A percentile compares a stretch with the other conserved stretches of the same genome.
phyloP scores from a whole-genome alignment of 2,113 vertebrate species.

The Sander lucioperca region DNA sequence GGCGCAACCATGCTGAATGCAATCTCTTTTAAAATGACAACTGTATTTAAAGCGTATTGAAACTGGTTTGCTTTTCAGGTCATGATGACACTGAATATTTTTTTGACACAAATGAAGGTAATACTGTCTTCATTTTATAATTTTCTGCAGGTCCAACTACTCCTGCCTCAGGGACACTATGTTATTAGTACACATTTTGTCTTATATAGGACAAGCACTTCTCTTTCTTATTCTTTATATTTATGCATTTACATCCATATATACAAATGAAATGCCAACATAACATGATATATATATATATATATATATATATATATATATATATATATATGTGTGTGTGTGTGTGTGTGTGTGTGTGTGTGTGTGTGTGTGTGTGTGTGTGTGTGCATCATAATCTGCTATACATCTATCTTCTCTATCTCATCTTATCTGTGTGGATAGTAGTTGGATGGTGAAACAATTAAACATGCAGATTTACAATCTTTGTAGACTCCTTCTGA shows the following conservation, averaged over 20 bases:
- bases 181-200: neutral
- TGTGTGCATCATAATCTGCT: too few relatives aligned
- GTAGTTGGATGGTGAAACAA: neutral
- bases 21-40: neutral
- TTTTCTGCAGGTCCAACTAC: neutral
- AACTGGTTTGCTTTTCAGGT: too few relatives aligned
- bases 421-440: neutral
- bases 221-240: neutral
- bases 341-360: too few relatives aligned
- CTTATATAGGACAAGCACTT: neutral
- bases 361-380: too few relatives aligned
- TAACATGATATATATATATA: neutral
- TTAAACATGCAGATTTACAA: neutral
- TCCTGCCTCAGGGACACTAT: neutral
- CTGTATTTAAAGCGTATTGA: too few relatives aligned
- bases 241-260: neutral
- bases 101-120: neutral
- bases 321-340: too few relatives aligned
- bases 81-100: too few relatives aligned
- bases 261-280: neutral
- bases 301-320: neutral
- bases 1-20: neutral
- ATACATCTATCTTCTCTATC: too few relatives aligned
- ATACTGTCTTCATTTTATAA: neutral
- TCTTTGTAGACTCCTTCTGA: neutral